Base-by-base conservation (phyloP, 2,888 invertebrate genomes). In the Drosophila kanekoi region DNA sequence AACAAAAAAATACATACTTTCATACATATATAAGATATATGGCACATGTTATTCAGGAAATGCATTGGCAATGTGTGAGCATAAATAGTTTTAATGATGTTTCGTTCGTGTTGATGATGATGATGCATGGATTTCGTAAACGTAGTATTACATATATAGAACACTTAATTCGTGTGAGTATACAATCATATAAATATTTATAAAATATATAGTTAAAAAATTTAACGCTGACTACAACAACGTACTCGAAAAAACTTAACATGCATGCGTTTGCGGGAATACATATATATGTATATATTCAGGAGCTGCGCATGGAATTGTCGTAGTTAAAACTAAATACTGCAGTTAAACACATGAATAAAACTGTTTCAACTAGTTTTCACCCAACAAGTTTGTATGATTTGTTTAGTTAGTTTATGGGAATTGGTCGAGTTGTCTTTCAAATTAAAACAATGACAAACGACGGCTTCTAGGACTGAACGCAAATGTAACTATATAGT, bases 211-310 rank as follows among this genome's bases (percentile, higher is more conserved):
- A 28, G 2, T 28, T 28, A 44, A 65, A 71, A 68, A 60, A 13
- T 66, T 13, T 68, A 83, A 76, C 76, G 76, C 45, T 59, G 72
- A 48, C 44, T 61, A 72, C 52, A 59, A 59, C 58, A 77, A 81
- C 78, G 81, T 48, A 61, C 61, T 51, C 64, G 44, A 54, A 62
- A 47, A 81, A 82, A 85, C 86, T 85, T 86, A 88, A 88, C 88
- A 60, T 61, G 54, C 70, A 68, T 59, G 37, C 41, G 54, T 58
- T 75, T 35, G 49, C 47, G 65, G 68, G 59, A 76, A 68, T 67
- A n/a, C n/a, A n/a, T n/a, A n/a, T n/a, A n/a, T n/a, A n/a, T n/a
- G n/a, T n/a, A 68, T 68, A 35, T 72, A 37, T 44, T 4, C 33
- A 35, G 18, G 23, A 57, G 9, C 23, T 38, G 4, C 52, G 44